Conservation (phyloP, 2,113 vertebrate genomes). For the Cheilinus undulatus region DNA sequence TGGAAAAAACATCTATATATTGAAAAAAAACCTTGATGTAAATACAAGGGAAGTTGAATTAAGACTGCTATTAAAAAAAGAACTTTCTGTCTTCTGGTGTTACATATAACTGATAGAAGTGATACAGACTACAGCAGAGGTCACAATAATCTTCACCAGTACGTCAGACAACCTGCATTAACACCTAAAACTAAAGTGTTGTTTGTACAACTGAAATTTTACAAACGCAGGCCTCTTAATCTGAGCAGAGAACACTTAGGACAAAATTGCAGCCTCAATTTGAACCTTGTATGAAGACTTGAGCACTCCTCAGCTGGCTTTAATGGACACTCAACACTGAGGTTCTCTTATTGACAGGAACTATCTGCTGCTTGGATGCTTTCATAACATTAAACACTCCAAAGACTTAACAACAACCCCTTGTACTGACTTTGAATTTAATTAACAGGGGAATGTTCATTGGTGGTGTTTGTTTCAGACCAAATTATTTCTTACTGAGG, state of each 20-base stretch:
- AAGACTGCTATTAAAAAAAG: background rate
- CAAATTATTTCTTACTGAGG: conserved; percentile 32
- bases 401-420: conserved; percentile 41
- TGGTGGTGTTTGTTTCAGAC: conserved; percentile 35
- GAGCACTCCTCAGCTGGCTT: conserved; percentile 28
- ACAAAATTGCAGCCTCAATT: conserved; percentile 48
- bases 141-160: conserved; percentile 18
- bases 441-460: conserved; percentile 57
- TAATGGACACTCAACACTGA: conserved; percentile 46
- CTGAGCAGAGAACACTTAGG: conserved; percentile 39
- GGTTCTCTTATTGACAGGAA: conserved; percentile 39
- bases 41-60: background rate
- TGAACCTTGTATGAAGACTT: conserved; percentile 10
- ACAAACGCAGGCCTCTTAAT: conserved; percentile 12
- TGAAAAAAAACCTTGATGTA: too few species aligned
- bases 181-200: conserved; percentile 23
- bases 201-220: conserved; percentile 21
- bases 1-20: too few species aligned
- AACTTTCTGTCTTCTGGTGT: background rate
- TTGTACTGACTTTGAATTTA: conserved; percentile 51
- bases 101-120: background rate
- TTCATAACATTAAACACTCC: conserved; percentile 41
- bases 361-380: conserved; percentile 30
- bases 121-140: background rate
- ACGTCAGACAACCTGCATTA: conserved; percentile 1